Evolutionary conservation across 2,888 invertebrate genomes (phyloP).

Genomic region (Pterostichus niger): DNA sequence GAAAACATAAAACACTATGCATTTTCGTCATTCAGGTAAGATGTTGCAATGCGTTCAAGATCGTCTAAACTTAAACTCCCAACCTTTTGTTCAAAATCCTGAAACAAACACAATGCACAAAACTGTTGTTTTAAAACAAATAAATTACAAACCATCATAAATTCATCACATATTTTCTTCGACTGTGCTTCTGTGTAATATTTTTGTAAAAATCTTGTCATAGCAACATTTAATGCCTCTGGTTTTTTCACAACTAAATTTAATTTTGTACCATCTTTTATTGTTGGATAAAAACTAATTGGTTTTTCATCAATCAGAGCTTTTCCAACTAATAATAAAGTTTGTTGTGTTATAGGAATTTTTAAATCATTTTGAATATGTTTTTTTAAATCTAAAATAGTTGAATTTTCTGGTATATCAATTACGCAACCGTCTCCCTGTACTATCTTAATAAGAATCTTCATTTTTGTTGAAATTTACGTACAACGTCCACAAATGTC

Average conservation of each 20-base stretch:
- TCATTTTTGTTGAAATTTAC: constrained; percentile 78
- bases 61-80: constrained; percentile 76
- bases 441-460: constrained; percentile 86
- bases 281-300: constrained; percentile 84
- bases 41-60: constrained; percentile 76
- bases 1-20: constrained; percentile 65
- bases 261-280: constrained; percentile 87
- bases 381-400: constrained; percentile 85
- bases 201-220: constrained; percentile 81
- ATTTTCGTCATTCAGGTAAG: constrained; percentile 73
- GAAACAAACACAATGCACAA: constrained; percentile 14
- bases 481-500: constrained; percentile 78
- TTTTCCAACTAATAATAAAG: constrained; percentile 85
- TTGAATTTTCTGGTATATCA: constrained; percentile 81
- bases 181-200: constrained; percentile 84
- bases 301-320: constrained; percentile 86
- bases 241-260: constrained; percentile 86
- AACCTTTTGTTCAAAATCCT: constrained; percentile 75
- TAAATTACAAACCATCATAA: constrained; percentile 77
- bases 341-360: constrained; percentile 85
- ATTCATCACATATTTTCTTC: constrained; percentile 80
- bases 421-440: constrained; percentile 85
- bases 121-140: background rate
- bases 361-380: constrained; percentile 82
- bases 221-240: constrained; percentile 81